phyloP scores from a whole-genome alignment of 2,113 vertebrate genomes.

The Myrmecobius fasciatus region DNA sequence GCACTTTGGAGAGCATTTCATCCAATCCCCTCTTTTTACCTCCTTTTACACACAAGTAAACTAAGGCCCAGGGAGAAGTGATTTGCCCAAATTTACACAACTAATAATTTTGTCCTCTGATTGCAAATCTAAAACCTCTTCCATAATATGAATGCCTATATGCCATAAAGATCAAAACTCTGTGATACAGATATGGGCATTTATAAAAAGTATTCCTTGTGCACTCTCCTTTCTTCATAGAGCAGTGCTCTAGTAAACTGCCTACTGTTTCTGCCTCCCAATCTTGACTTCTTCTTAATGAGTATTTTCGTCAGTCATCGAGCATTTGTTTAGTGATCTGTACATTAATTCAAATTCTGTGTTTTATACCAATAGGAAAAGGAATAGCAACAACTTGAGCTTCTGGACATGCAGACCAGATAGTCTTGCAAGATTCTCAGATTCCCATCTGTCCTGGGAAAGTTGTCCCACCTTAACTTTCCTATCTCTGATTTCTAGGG shows the following conservation, averaged over 20 bases:
- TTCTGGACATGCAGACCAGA: background rate
- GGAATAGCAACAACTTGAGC: background rate
- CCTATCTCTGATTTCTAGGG: background rate
- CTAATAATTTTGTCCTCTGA: background rate
- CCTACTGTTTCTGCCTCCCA: background rate
- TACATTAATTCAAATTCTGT: background rate
- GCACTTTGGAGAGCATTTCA: background rate
- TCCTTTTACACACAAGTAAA: background rate
- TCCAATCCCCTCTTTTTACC: background rate
- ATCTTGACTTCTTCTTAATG: background rate
- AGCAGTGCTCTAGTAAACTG: background rate
- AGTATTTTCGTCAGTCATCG: background rate
- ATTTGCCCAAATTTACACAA: background rate
- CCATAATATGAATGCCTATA: background rate
- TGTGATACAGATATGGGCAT: background rate
- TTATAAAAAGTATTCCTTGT: background rate
- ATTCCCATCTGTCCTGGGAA: background rate
- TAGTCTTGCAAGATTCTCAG: background rate
- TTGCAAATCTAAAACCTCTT: background rate
- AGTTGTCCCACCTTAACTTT: background rate
- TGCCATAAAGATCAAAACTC: background rate
- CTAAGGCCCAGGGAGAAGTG: background rate
- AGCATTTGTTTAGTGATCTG: too few relatives aligned
- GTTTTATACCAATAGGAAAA: background rate
- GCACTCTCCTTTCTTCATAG: background rate